Conservation (phyloP, 2,113 vertebrate species). For the Calypte anna region DNA sequence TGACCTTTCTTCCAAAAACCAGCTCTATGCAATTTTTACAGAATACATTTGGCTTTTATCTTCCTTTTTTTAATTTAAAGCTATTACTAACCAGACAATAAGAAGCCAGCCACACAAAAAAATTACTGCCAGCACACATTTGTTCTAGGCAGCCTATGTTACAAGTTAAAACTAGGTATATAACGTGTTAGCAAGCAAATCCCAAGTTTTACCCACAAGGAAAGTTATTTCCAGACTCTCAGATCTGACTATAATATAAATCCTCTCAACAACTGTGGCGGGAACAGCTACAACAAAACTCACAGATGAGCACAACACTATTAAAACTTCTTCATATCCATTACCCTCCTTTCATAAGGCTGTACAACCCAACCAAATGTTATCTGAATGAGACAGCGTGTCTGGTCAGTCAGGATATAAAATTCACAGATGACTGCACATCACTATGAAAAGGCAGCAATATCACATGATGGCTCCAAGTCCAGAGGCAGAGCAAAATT, state of each 20-base stretch:
- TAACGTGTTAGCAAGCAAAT: background rate
- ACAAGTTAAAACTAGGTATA: background rate
- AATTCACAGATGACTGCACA: background rate
- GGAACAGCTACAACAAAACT: background rate
- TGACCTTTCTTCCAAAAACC: background rate
- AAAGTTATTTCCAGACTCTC: background rate
- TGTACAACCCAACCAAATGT: background rate
- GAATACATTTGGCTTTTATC: background rate
- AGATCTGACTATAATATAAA: background rate
- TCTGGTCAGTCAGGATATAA: rapidly evolving
- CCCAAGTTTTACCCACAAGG: background rate
- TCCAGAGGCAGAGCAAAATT: background rate
- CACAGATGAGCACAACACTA: background rate
- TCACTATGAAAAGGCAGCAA: background rate
- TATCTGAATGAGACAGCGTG: background rate
- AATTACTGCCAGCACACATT: background rate
- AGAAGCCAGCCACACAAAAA: background rate
- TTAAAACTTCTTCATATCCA: background rate
- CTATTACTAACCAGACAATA: background rate
- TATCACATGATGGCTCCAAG: rapidly evolving
- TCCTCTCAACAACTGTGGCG: background rate
- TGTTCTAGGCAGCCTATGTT: background rate
- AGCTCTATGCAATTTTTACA: background rate
- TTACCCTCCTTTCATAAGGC: background rate
- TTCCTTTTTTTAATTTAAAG: background rate